Evolutionary conservation across 2,797 vertebrate species (phyloP).

Genomic region (Steatocranus sp.): DNA sequence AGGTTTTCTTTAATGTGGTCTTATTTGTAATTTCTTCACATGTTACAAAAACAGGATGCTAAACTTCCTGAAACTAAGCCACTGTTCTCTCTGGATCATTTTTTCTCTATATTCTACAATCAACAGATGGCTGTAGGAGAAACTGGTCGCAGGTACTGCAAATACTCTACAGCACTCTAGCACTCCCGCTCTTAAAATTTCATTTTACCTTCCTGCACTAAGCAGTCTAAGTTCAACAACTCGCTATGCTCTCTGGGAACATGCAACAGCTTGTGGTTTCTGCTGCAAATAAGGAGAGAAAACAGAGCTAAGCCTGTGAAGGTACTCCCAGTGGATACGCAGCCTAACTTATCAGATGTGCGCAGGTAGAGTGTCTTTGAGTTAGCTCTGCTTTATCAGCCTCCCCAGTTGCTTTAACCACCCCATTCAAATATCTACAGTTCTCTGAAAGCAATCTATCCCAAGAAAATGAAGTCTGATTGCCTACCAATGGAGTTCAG

Average conservation of each 20-base stretch:
- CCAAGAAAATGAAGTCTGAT: constrained; percentile 26
- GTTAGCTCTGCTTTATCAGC: constrained; percentile 8
- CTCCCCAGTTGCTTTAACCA: background rate
- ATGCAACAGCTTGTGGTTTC: constrained; percentile 32
- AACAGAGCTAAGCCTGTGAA: constrained; percentile 4
- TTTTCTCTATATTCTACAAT: constrained; percentile 5
- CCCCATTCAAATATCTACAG: background rate
- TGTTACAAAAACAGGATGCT: background rate
- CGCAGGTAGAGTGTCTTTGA: constrained; percentile 8
- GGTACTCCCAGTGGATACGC: constrained; percentile 1
- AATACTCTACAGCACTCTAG: background rate
- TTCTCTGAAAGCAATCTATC: constrained; percentile 12
- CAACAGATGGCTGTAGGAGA: constrained; percentile 43
- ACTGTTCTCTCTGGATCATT: background rate
- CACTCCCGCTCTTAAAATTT: background rate
- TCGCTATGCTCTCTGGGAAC: constrained; percentile 16
- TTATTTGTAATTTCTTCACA: background rate
- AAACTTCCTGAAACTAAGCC: background rate
- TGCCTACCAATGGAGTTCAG: constrained; percentile 1
- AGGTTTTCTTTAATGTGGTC: background rate
- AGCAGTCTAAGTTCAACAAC: background rate
- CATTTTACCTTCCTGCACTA: constrained; percentile 22
- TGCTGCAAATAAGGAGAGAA: constrained; percentile 22
- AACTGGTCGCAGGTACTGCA: constrained; percentile 18
- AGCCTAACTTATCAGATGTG: constrained; percentile 25